Evolutionary conservation across 2,797 vertebrate species (phyloP), one percentile per base, ranked within the genome.

Genomic region (Sebastes iracundus): DNA sequence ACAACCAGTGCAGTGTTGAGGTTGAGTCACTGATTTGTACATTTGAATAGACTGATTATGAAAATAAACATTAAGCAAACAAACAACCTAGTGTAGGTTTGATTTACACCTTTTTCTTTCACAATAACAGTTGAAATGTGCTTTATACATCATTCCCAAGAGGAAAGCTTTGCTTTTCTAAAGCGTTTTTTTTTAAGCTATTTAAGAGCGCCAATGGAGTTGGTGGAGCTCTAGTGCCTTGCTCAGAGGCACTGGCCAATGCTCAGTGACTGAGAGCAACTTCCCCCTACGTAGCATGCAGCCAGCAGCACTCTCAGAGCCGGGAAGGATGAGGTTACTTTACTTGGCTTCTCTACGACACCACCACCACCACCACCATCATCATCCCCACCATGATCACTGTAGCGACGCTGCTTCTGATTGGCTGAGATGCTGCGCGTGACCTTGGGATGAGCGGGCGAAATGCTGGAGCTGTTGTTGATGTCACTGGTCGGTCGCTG

Each of bases 391-490:
- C 96, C 96, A 87, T 96, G 95, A 93, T 96, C 96, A 46, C 96
- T 96, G 93, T 94, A 96, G 92, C 96, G 95, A 2, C 95, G 95
- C 87, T 96, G 96, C 88, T 96, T 96, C 97, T 99, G 99, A 87
- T 98, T 99, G 79, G 97, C 97, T 0, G 99, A 99, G 94, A 98
- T 97, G 94, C 98, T 99, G 89, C 98, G 96, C 10, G 98, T 98
- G 91, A 99, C 99, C 95, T 99, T 99, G 93, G 98, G 96, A 94
- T 99, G 98, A 61, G 97, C 98, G 0, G 99, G 99, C n/a, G 98
- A 99, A 91, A 97, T 96, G 61, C 97, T 96, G 4, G 97, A 97
- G 90, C 98, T 98, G 95, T 98, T 99, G 96, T 99, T 99, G 88
- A 99, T 96, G 95, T 99, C 99, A 0, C 98, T 99, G 94, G 97